These are phyloP conservation scores for Pandemis cinnamomeana DNA, from an alignment of 2,888 invertebrate species.

Conservation along the genomic window DNA sequence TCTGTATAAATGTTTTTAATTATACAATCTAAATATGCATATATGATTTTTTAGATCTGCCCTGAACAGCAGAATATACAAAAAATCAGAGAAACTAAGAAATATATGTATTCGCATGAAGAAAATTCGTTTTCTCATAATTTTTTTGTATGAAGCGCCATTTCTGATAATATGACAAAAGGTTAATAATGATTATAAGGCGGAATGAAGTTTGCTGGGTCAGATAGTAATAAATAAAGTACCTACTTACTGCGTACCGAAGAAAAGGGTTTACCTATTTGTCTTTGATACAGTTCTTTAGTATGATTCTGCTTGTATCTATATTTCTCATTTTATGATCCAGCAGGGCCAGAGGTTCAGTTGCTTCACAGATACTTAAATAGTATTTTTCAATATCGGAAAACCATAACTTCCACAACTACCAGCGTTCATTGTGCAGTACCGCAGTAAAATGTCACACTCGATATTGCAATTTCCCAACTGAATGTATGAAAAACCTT, in stretches of 20 bases:
- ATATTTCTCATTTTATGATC: constrained; percentile 23
- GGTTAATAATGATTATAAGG: too few relatives aligned
- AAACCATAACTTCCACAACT: constrained; percentile 28
- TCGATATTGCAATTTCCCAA: constrained; percentile 10
- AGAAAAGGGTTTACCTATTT: background rate
- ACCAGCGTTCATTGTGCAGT: constrained; percentile 15
- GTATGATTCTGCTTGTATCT: constrained; percentile 9
- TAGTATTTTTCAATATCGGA: constrained; percentile 40
- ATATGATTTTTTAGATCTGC: too few relatives aligned
- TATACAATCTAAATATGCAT: too few relatives aligned
- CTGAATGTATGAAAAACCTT: background rate
- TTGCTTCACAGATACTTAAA: constrained; percentile 19
- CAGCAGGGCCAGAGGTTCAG: constrained; percentile 16
- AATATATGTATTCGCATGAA: too few relatives aligned
- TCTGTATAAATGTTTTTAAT: too few relatives aligned
- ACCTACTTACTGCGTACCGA: background rate
- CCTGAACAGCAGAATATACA: too few relatives aligned
- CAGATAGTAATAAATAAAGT: background rate
- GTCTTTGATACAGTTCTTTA: constrained; percentile 5
- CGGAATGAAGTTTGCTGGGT: too few relatives aligned
- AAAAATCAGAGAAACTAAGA: too few relatives aligned
- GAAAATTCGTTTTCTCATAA: background rate
- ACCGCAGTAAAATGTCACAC: constrained; percentile 9
- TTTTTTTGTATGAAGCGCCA: background rate
- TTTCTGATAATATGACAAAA: too few relatives aligned